Percentiles rank a stretch among this genome's conserved stretches.
phyloP scores from a whole-genome alignment of 2,888 invertebrate genomes.

The Laspeyria flexula region DNA sequence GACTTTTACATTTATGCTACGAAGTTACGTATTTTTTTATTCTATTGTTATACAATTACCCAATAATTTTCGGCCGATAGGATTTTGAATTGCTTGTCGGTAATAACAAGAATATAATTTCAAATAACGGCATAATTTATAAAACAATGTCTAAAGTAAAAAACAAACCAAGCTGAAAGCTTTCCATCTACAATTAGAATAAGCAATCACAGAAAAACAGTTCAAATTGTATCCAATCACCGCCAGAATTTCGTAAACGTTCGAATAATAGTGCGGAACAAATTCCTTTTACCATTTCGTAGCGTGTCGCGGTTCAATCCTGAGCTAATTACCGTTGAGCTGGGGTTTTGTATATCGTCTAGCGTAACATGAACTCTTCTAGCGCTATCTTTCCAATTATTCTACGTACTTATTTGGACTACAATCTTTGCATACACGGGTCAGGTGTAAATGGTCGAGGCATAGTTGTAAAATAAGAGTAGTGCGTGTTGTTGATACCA shows the following conservation, averaged over 20 bases:
- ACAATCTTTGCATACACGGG: slow-evolving; percentile 14
- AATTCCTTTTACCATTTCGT: slow-evolving; percentile 36
- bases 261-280: slow-evolving; percentile 29
- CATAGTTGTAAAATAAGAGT: slow-evolving; percentile 45
- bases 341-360: slow-evolving; percentile 22
- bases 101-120: slow-evolving; percentile 18
- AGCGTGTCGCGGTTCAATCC: slow-evolving; percentile 38
- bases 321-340: slow-evolving; percentile 38
- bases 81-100: slow-evolving; percentile 16
- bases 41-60: slow-evolving; percentile 30
- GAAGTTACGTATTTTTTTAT: slow-evolving; percentile 44
- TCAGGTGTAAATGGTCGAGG: slow-evolving; percentile 46
- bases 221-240: slow-evolving; percentile 18
- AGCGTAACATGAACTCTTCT: slow-evolving; percentile 32
- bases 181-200: slow-evolving; percentile 3
- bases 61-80: slow-evolving; percentile 33
- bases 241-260: slow-evolving; percentile 28
- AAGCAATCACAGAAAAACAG: slow-evolving; percentile 7
- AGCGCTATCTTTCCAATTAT: slow-evolving; percentile 32
- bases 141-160: background rate
- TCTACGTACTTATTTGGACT: slow-evolving; percentile 9
- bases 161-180: background rate
- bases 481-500: slow-evolving; percentile 51
- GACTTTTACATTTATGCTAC: slow-evolving; percentile 25
- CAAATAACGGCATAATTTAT: background rate